Conservation (phyloP, 2,888 invertebrate species). For the Bombylius major region DNA sequence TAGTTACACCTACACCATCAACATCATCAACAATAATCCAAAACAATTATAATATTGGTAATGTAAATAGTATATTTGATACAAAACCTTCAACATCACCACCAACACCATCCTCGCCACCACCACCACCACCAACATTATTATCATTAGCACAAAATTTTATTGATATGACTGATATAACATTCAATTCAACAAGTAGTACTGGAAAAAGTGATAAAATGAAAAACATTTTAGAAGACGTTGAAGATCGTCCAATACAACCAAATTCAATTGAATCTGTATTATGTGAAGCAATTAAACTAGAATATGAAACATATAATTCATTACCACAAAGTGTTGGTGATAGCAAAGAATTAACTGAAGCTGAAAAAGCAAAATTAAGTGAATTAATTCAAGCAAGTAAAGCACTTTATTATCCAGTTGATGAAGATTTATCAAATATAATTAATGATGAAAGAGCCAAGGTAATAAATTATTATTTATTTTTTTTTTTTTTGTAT, state of each 20-base stretch:
- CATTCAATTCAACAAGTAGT: background rate
- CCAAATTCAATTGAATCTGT: conserved; percentile 71
- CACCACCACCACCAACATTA: background rate
- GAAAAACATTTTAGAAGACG: conserved; percentile 17
- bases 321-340: conserved; percentile 46
- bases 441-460: conserved; percentile 51
- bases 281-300: conserved; percentile 70
- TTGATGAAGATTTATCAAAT: conserved; percentile 67
- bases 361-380: conserved; percentile 70
- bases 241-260: conserved; percentile 39
- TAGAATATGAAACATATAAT: conserved; percentile 67
- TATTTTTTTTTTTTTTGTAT: background rate
- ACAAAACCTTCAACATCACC: no score
- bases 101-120: no score
- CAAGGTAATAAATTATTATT: conserved; percentile 30
- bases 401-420: conserved; percentile 69
- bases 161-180: background rate
- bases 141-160: background rate
- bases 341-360: conserved; percentile 45
- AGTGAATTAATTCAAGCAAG: conserved; percentile 77
- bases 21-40: background rate
- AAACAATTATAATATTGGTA: no score
- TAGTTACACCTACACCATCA: background rate
- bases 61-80: no score
- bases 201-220: conserved; percentile 18